phyloP scores from a whole-genome alignment of 2,113 vertebrate species.

The Orthonyx spaldingii region DNA sequence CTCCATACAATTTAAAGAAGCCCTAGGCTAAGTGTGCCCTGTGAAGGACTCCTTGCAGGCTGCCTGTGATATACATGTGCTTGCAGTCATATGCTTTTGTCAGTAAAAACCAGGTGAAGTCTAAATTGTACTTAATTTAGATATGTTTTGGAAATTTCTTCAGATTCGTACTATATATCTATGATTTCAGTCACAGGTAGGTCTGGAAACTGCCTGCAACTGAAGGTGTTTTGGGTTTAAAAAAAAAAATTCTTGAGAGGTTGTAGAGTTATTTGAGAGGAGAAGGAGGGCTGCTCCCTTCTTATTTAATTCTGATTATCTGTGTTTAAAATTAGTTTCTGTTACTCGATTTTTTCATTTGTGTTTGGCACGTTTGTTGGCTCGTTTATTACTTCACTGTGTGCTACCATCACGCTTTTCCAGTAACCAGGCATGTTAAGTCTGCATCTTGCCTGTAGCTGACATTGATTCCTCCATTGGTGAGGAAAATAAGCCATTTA shows the following conservation, averaged over 20 bases:
- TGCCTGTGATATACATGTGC: rapidly evolving
- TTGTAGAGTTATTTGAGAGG: not conserved
- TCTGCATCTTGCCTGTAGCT: not conserved
- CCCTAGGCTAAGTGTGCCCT: not conserved
- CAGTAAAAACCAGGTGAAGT: not conserved
- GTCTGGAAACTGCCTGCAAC: not conserved
- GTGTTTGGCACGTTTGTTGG: not conserved
- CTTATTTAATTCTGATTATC: not conserved
- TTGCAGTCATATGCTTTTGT: not conserved
- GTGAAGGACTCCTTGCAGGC: not conserved
- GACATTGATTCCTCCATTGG: not conserved
- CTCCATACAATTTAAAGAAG: not conserved
- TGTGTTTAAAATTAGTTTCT: not conserved
- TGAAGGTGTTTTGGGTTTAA: not conserved
- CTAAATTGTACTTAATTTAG: not conserved
- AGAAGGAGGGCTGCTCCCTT: not conserved
- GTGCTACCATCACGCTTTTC: not conserved
- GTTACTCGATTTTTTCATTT: not conserved
- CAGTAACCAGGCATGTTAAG: not conserved
- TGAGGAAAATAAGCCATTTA: not conserved
- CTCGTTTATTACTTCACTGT: not conserved
- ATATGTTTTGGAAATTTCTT: not conserved
- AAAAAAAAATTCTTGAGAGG: not conserved
- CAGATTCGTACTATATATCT: not conserved
- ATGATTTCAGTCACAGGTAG: not conserved